Evolutionary conservation across 2,888 invertebrate species (phyloP).

Genomic region (Spodoptera picta): DNA sequence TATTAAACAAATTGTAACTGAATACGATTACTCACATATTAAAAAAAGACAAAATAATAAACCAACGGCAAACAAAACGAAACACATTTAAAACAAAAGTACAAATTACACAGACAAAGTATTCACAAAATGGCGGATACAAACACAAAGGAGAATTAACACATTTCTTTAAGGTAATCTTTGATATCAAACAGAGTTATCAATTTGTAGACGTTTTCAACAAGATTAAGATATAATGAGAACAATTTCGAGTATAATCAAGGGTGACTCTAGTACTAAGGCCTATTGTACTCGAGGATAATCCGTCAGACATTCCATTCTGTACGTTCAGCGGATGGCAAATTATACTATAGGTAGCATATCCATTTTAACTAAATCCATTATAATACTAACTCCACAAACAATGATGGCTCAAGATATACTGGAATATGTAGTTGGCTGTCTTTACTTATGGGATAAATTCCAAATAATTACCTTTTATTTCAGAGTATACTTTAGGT

Average conservation of each 20-base stretch:
- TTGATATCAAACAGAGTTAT: constrained; percentile 54
- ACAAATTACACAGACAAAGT: constrained; percentile 21
- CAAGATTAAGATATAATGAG: constrained; percentile 52
- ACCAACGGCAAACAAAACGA: background rate
- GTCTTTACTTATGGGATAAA: constrained; percentile 26
- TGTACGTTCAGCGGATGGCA: constrained; percentile 35
- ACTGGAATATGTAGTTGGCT: too few relatives aligned
- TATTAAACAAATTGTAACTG: background rate
- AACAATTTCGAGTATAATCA: constrained; percentile 60
- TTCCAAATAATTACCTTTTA: constrained; percentile 52
- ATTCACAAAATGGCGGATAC: constrained; percentile 5
- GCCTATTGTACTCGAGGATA: constrained; percentile 54
- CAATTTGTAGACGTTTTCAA: constrained; percentile 55
- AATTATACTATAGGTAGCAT: constrained; percentile 6
- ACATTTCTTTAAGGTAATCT: constrained; percentile 37
- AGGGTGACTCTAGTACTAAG: constrained; percentile 52
- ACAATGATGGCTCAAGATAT: too few relatives aligned
- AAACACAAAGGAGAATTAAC: constrained; percentile 25
- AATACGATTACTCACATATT: background rate
- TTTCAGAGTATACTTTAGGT: constrained; percentile 20
- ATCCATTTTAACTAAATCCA: too few relatives aligned
- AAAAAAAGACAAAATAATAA: background rate
- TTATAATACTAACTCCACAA: too few relatives aligned
- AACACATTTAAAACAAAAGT: constrained; percentile 6
- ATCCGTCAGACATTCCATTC: constrained; percentile 55